Evolutionary conservation across 37 sponge, comb jelly and placozoan genomes (phyloP).

Genomic region (Cliona cf. orientalis): DNA sequence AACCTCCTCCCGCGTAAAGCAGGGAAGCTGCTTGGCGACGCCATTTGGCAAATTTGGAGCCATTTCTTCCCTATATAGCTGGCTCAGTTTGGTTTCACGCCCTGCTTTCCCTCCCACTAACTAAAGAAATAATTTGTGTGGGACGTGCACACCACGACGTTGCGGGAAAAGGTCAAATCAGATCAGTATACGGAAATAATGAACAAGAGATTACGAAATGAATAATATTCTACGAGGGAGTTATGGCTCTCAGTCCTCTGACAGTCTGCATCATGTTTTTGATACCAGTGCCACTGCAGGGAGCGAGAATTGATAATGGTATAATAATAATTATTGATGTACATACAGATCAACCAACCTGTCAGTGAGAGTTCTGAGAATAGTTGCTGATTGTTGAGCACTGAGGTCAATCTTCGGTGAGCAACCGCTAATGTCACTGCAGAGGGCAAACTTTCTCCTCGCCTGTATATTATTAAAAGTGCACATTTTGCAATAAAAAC

Average conservation of each 20-base stretch:
- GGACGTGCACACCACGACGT: no score
- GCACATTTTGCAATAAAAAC: no score
- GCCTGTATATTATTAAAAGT: slow-evolving; percentile 1
- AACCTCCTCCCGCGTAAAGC: slow-evolving; percentile 67
- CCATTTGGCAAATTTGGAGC: slow-evolving; percentile 6
- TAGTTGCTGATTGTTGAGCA: slow-evolving; percentile 17
- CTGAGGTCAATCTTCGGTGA: neutral
- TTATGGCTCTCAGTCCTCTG: neutral
- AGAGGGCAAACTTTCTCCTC: slow-evolving; percentile 5
- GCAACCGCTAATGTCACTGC: neutral
- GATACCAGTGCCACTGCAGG: neutral
- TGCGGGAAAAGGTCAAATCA: no score
- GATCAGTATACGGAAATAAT: no score
- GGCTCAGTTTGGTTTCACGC: no score
- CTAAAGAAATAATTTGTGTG: no score
- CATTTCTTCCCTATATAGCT: neutral
- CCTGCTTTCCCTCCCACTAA: no score
- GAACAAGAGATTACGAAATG: neutral
- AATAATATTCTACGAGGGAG: neutral
- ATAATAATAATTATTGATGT: neutral
- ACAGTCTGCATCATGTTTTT: neutral
- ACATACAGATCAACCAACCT: neutral
- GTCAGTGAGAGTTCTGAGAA: slow-evolving; percentile 3
- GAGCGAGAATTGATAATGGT: neutral
- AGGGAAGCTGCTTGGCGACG: neutral